Evolutionary conservation across 2,888 invertebrate genomes (phyloP), one percentile per base, ranked within the genome.

Genomic region (Eurytoma californica): DNA sequence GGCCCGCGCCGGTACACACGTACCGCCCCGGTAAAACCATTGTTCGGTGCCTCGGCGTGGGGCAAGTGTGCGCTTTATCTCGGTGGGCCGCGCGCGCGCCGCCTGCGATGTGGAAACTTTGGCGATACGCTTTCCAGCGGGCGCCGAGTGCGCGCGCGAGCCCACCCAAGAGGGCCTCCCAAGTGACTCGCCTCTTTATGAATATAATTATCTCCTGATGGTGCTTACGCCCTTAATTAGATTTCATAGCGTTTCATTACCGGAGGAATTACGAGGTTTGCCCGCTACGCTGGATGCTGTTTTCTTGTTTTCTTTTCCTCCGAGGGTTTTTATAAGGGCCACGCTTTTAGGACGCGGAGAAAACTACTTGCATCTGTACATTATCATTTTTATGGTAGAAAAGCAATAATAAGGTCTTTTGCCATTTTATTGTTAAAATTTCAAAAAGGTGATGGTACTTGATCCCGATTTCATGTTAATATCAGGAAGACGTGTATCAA

Each of bases 261-360:
- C 69, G 80, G 74, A 24, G 82, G 81, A 82, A 81, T 83, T 82
- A 83, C 80, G 82, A 79, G 80, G 79, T 81, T 73, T 79, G 4
- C 18, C 12, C 3, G 28, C 60, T 3, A n/a, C 77, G 39, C 39
- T 39, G 4, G 39, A 39, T 39, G 39, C 39, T 39, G 7, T 39
- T 39, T 39, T 4, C 39, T 39, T 39, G 39, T 39, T 39, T 7
- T 39, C 7, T 39, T 7, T 7, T 39, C 7, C 4, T 4, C 39
- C 39, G 39, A 24, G 24, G 24, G 24, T 24, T 24, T 24, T 24
- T 2, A n/a, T n/a, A 24, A 24, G 24, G 24, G 24, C 24, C 24
- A 2, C 24, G 2, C 24, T 4, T 3, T 39, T 39, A 39, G 39
- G 39, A 39, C 7, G 7, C 39, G 4, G 39, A 4, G 5, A 7